These are phyloP conservation scores for Thumatha senex DNA, from an alignment of 2,888 invertebrate species.

Conservation along the genomic window DNA sequence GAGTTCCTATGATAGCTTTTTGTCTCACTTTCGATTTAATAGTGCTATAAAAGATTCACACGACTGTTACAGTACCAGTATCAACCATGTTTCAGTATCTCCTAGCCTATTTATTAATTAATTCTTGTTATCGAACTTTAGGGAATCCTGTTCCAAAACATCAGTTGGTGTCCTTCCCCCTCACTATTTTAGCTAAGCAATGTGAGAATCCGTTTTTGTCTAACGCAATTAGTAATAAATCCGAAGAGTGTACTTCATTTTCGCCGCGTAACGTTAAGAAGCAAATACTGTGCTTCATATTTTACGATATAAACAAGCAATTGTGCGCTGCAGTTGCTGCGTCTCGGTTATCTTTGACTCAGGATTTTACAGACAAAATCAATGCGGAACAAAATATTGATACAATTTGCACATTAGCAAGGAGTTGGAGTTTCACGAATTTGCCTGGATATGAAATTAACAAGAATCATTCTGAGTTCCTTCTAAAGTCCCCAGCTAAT, in stretches of 20 bases:
- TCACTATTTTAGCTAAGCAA: constrained; percentile 43
- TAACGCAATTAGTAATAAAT: constrained; percentile 47
- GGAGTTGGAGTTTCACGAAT: constrained; percentile 55
- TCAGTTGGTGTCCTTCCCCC: constrained; percentile 29
- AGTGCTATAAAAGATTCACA: too few relatives aligned
- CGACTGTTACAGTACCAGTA: not conserved
- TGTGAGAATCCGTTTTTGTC: constrained; percentile 59
- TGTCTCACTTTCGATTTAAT: too few relatives aligned
- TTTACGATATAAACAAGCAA: constrained; percentile 67
- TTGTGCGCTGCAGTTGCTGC: constrained; percentile 51
- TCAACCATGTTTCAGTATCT: constrained; percentile 56
- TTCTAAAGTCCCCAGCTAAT: constrained; percentile 41
- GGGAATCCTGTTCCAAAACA: constrained; percentile 49
- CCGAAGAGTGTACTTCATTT: constrained; percentile 48
- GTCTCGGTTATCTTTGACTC: constrained; percentile 41
- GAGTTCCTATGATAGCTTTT: too few relatives aligned
- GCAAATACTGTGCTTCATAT: constrained; percentile 64
- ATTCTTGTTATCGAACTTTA: constrained; percentile 55
- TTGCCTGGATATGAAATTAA: constrained; percentile 42
- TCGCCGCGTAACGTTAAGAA: constrained; percentile 42
- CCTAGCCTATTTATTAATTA: constrained; percentile 56
- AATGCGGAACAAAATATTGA: constrained; percentile 47
- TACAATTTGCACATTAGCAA: constrained; percentile 51
- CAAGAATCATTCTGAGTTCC: constrained; percentile 40
- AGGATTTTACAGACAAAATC: constrained; percentile 46